phyloP scores from a whole-genome alignment of 2,888 invertebrate species.

The Loripinus fragilis region DNA sequence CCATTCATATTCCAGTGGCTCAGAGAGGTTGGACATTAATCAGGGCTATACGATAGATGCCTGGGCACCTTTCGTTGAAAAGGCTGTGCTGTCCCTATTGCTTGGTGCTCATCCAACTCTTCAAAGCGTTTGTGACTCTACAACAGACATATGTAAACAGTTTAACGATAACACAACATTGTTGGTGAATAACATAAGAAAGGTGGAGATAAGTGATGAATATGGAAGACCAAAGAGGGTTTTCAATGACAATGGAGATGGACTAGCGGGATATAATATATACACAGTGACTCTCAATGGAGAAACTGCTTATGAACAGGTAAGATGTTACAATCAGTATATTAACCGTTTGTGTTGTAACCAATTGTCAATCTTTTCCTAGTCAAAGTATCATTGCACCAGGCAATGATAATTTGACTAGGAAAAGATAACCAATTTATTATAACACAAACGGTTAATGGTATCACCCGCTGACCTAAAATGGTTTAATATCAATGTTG shows the following conservation, averaged over 20 bases:
- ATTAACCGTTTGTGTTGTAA: background rate
- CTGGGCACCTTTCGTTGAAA: constrained; percentile 52
- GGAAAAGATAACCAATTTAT: background rate
- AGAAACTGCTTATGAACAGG: background rate
- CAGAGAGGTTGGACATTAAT: constrained; percentile 16
- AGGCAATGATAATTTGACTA: background rate
- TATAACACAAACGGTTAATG: no score
- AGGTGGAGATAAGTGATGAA: background rate
- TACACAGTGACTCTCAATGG: constrained; percentile 2
- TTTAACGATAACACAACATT: constrained; percentile 25
- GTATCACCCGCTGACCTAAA: no score
- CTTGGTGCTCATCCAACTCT: constrained; percentile 28
- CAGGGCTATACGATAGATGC: constrained; percentile 38
- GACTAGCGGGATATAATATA: constrained; percentile 42
- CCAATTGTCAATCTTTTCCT: background rate
- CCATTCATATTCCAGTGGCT: constrained; percentile 30
- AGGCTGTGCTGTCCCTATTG: constrained; percentile 37
- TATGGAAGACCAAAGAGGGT: constrained; percentile 17
- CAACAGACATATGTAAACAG: constrained; percentile 22
- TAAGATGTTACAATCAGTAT: background rate
- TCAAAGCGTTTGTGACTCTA: constrained; percentile 26
- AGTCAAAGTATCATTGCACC: background rate
- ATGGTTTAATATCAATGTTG: no score
- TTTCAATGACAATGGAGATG: constrained; percentile 52
- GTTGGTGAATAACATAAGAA: background rate